Evolutionary conservation across 1,140 invertebrate species (phyloP).

Genomic region (Colletes gigas): DNA sequence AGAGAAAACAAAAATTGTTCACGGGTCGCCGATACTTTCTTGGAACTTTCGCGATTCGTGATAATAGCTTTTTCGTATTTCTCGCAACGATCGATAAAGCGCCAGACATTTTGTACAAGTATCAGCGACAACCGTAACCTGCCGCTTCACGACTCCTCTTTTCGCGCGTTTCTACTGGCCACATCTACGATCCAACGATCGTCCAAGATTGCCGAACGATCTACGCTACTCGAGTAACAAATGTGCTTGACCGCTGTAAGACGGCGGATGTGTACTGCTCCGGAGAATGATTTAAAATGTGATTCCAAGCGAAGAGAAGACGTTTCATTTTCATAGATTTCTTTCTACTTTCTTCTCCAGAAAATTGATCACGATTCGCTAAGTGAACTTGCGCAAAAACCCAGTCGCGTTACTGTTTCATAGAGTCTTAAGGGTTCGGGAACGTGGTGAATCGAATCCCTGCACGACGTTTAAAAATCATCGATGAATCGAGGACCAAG

Average conservation of each 20-base stretch:
- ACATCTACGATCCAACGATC: slow-evolving; percentile 12
- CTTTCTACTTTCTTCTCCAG: not conserved
- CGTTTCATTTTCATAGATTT: not conserved
- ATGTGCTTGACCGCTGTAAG: not conserved
- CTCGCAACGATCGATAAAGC: not conserved
- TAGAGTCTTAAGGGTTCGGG: not conserved
- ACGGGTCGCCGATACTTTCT: slow-evolving; percentile 45
- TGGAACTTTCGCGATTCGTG: not conserved
- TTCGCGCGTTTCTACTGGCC: slow-evolving; percentile 33
- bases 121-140: slow-evolving; percentile 45
- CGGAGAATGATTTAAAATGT: not conserved
- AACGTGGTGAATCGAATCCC: not conserved
- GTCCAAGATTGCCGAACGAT: not conserved
- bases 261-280: not conserved
- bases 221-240: not conserved
- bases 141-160: slow-evolving; percentile 41
- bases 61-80: not conserved
- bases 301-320: not conserved
- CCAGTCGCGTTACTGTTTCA: not conserved
- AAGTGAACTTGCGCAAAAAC: not conserved
- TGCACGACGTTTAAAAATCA: not conserved
- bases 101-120: not conserved
- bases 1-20: slow-evolving; percentile 49
- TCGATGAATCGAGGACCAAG: not conserved
- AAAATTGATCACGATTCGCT: not conserved